A percentile compares a stretch with the other conserved stretches of the same genome.
phyloP scores from a whole-genome alignment of 2,888 invertebrate species.

The Dione juno region DNA sequence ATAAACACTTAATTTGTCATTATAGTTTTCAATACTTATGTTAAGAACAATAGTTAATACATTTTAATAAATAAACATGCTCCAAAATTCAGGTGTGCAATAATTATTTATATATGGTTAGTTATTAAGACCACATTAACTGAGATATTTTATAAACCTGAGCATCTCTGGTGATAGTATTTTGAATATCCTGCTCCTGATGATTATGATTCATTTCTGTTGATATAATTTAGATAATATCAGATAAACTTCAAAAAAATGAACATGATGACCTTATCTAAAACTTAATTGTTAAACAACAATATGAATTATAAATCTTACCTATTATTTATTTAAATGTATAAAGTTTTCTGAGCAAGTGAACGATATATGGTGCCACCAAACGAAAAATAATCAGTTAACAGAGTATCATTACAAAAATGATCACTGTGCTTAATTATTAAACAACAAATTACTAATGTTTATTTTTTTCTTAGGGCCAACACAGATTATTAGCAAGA shows the following conservation, averaged over 20 bases:
- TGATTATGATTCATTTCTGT: conserved; percentile 60
- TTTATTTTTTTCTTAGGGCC: conserved; percentile 2
- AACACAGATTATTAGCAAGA: not conserved
- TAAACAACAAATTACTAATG: not conserved
- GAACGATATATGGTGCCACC: not conserved
- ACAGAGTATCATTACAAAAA: not conserved
- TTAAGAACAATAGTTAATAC: not conserved
- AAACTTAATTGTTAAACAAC: not conserved
- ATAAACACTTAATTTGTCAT: not conserved
- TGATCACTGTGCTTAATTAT: not conserved
- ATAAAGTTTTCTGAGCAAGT: not conserved
- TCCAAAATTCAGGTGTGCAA: conserved; percentile 20
- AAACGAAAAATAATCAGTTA: not conserved
- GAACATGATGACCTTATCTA: not conserved
- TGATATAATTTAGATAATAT: conserved; percentile 31
- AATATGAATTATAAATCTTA: not conserved
- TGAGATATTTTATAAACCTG: conserved; percentile 54
- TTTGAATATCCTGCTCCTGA: conserved; percentile 57
- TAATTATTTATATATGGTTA: conserved; percentile 33
- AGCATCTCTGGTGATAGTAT: conserved; percentile 56
- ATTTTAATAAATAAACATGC: conserved; percentile 18
- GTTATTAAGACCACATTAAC: conserved; percentile 22
- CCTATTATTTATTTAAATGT: conserved; percentile 3
- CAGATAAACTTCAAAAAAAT: not conserved
- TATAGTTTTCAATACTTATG: not conserved